Conservation (phyloP, 2,888 invertebrate genomes). For the Plagodis dolabraria region DNA sequence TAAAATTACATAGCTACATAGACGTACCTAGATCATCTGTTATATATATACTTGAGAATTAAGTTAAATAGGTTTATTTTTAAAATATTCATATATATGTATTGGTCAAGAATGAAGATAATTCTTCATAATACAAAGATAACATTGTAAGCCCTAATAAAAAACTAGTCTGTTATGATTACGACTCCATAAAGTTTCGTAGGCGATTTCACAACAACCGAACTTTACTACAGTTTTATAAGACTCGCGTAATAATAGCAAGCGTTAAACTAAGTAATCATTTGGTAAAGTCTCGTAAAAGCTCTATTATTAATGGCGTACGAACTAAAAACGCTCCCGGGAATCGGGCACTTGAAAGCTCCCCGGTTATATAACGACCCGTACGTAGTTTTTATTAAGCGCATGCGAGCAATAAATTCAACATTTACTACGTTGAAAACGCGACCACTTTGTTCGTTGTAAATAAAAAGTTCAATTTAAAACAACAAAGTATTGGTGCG, state of each 20-base stretch:
- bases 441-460: conserved; percentile 65
- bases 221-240: conserved; percentile 34
- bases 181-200: conserved; percentile 10
- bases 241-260: conserved; percentile 39
- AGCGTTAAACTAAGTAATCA: conserved; percentile 49
- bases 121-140: background rate
- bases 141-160: conserved; percentile 2
- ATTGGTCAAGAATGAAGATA: no score
- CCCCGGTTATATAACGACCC: conserved; percentile 48
- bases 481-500: conserved; percentile 63
- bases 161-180: conserved; percentile 1
- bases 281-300: conserved; percentile 46
- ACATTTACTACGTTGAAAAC: conserved; percentile 68
- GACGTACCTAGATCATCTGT: no score
- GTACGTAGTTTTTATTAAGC: conserved; percentile 69
- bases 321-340: conserved; percentile 47
- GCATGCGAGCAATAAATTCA: conserved; percentile 69
- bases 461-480: conserved; percentile 74
- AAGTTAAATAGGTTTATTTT: no score
- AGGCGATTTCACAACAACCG: conserved; percentile 27
- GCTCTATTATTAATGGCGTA: conserved; percentile 47
- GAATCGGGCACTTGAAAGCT: conserved; percentile 51
- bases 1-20: no score
- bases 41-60: no score
- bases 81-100: no score